phyloP scores from a whole-genome alignment of 2,888 invertebrate genomes.

The Hyppa rectilinea region DNA sequence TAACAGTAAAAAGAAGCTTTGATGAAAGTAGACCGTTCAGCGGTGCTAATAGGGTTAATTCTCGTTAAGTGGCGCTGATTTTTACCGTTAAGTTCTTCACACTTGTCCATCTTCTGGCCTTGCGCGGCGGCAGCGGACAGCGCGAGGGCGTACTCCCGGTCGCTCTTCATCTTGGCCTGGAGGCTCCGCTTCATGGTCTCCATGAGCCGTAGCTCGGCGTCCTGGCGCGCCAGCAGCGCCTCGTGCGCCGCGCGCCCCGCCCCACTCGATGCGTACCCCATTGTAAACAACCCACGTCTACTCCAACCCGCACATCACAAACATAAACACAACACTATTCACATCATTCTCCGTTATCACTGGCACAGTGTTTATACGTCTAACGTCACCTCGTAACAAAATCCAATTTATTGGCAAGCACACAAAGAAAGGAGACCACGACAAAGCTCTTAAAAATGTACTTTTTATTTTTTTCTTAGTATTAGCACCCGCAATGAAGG shows the following conservation, averaged over 20 bases:
- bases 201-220: constrained; percentile 97
- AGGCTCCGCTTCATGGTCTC: constrained; percentile 97
- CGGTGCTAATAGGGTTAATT: constrained; percentile 55
- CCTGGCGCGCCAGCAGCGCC: constrained; percentile 96
- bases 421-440: constrained; percentile 65
- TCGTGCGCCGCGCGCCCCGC: constrained; percentile 97
- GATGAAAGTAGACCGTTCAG: constrained; percentile 34
- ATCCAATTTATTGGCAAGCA: constrained; percentile 72
- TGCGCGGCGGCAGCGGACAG: constrained; percentile 95
- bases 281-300: constrained; percentile 83
- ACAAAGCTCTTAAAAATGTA: constrained; percentile 50
- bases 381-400: constrained; percentile 72
- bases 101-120: constrained; percentile 95
- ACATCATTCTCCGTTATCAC: constrained; percentile 87
- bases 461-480: constrained; percentile 64
- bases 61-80: constrained; percentile 44
- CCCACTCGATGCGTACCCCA: constrained; percentile 97
- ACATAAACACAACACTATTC: constrained; percentile 87
- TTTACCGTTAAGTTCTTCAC: constrained; percentile 93
- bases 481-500: constrained; percentile 62
- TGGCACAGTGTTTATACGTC: constrained; percentile 77
- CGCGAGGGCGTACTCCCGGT: constrained; percentile 97
- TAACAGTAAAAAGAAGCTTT: constrained; percentile 37
- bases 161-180: constrained; percentile 96
- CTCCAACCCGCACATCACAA: constrained; percentile 83